A percentile compares a stretch with the other conserved stretches of the same genome.
phyloP scores from a whole-genome alignment of 1,140 invertebrate genomes.

The Caerostris extrusa region DNA sequence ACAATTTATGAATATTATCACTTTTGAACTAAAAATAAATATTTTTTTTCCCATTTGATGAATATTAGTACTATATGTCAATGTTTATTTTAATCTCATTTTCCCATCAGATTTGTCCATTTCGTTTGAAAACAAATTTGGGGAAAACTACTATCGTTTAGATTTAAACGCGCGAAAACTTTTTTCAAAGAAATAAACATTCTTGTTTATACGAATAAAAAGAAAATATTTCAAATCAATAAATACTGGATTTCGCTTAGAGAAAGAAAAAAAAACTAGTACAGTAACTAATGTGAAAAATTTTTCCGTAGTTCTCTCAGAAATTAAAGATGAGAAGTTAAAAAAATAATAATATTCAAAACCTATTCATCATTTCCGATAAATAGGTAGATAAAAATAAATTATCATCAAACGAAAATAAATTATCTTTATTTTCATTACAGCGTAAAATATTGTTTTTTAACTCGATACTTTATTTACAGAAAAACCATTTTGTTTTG shows the following conservation, averaged over 20 bases:
- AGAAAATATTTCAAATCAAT: not conserved
- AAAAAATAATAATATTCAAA: slow-evolving; percentile 11
- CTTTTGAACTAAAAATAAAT: too few species aligned
- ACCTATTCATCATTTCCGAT: slow-evolving; percentile 53
- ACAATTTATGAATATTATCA: too few species aligned
- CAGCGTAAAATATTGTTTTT: slow-evolving; percentile 20
- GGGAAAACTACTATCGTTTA: not conserved
- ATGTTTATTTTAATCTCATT: too few species aligned
- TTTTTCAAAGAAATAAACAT: not conserved
- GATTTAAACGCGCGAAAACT: not conserved
- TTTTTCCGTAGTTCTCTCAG: not conserved
- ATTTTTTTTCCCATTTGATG: too few species aligned
- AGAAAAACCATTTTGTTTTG: slow-evolving; percentile 61
- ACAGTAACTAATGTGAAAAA: not conserved
- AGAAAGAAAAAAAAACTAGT: slow-evolving; percentile 5
- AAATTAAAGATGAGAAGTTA: not conserved
- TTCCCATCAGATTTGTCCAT: too few species aligned
- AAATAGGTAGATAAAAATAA: slow-evolving; percentile 64
- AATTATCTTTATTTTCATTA: slow-evolving; percentile 69
- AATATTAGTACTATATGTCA: too few species aligned
- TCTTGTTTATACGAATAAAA: not conserved
- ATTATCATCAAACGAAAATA: slow-evolving; percentile 70
- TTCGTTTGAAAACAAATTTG: not conserved
- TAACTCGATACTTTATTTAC: slow-evolving; percentile 71
- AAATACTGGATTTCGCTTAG: not conserved